Evolutionary conservation across 2,888 invertebrate species (phyloP).

Genomic region (Trileptium ribeirensis): DNA sequence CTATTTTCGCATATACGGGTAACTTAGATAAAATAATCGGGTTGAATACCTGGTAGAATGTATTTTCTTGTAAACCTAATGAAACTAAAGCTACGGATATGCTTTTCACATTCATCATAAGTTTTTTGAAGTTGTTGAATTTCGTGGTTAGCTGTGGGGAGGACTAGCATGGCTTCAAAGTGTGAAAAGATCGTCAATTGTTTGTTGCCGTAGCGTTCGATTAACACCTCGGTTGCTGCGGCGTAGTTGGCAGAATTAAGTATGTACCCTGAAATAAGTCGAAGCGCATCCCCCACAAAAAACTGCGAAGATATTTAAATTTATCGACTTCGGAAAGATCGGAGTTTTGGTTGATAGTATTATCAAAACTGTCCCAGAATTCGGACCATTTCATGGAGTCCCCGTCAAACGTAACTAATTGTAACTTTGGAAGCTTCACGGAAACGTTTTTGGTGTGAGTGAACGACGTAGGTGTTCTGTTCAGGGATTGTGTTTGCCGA

Average conservation of each 20-base stretch:
- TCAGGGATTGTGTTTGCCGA: too few relatives aligned
- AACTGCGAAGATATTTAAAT: neutral
- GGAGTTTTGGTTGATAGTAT: neutral
- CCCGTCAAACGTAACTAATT: neutral
- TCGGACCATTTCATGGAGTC: neutral
- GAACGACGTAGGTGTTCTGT: too few relatives aligned
- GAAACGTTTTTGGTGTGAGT: neutral
- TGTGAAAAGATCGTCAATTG: neutral
- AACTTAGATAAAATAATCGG: conserved; percentile 5
- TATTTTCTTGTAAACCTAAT: neutral
- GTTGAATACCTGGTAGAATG: neutral
- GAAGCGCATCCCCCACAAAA: neutral
- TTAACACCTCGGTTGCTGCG: neutral
- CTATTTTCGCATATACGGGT: neutral
- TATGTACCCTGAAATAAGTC: neutral
- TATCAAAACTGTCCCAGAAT: neutral
- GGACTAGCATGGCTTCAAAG: neutral
- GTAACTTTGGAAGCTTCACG: neutral
- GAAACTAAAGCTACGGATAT: neutral
- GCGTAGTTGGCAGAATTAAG: neutral
- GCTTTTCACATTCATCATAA: neutral
- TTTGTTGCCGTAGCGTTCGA: neutral
- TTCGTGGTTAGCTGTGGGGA: neutral
- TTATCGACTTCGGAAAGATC: neutral
- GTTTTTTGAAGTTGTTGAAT: neutral